Percentiles rank a stretch among this genome's conserved stretches.
Evolutionary conservation across 2,888 invertebrate species (phyloP).

Genomic region (Pristionchus arcanus): DNA sequence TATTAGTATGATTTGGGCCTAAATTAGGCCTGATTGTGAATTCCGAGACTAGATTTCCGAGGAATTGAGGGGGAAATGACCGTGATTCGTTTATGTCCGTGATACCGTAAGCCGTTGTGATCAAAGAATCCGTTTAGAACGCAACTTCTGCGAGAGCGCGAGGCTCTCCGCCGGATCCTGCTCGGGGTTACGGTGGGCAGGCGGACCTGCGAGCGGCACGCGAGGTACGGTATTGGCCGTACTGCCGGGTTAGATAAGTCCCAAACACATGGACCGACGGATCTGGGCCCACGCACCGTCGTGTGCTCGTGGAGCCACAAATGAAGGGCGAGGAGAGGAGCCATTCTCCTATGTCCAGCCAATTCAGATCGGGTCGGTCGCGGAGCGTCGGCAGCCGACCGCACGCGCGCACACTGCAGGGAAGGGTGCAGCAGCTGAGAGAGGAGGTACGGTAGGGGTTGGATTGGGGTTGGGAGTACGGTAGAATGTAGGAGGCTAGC

Average conservation of each 20-base stretch:
- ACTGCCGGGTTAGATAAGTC: too few relatives aligned
- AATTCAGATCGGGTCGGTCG: constrained; percentile 4
- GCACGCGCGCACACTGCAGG: constrained; percentile 17
- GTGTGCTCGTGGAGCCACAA: too few relatives aligned
- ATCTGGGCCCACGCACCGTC: too few relatives aligned
- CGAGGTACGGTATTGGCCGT: not conserved
- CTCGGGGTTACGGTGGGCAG: constrained; percentile 26
- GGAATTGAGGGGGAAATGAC: too few relatives aligned
- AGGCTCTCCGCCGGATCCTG: not conserved
- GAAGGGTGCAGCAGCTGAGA: constrained; percentile 26
- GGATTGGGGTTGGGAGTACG: not conserved
- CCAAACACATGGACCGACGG: too few relatives aligned
- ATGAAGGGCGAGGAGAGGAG: too few relatives aligned
- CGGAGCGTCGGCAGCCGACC: not conserved
- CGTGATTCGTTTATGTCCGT: too few relatives aligned
- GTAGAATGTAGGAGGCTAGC: not conserved
- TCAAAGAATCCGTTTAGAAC: not conserved
- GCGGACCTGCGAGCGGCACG: constrained; percentile 12
- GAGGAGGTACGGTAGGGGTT: constrained; percentile 23
- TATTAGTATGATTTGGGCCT: too few relatives aligned
- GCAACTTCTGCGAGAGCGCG: not conserved
- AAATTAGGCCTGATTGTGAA: too few relatives aligned
- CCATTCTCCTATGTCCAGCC: too few relatives aligned
- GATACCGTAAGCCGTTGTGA: not conserved
- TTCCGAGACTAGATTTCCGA: too few relatives aligned